Evolutionary conservation across 1,140 invertebrate species (phyloP), one percentile per base, ranked within the genome.

Genomic region (Neomicropteryx cornuta): DNA sequence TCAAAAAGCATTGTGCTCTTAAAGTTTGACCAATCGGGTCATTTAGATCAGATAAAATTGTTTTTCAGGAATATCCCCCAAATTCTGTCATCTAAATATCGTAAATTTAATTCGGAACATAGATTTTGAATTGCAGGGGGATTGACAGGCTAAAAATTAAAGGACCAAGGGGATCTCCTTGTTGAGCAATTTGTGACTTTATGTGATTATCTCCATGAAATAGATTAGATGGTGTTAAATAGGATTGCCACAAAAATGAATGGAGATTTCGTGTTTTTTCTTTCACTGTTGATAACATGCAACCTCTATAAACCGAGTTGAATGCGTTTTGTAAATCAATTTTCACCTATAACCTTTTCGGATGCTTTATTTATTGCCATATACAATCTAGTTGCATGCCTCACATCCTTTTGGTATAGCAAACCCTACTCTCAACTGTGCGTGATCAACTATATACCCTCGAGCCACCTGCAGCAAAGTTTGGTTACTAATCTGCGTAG

Each of bases 41-140:
- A n/a, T n/a, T n/a, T n/a, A n/a, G n/a, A n/a, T n/a, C n/a, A n/a
- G n/a, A n/a, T n/a, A n/a, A n/a, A n/a, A n/a, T n/a, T n/a, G n/a
- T n/a, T n/a, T n/a, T n/a, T n/a, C n/a, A n/a, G n/a, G n/a, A n/a
- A n/a, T n/a, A n/a, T n/a, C n/a, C n/a, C n/a, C n/a, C n/a, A n/a
- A n/a, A 17, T 32, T 11, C 39, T 28, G 27, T 41, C 39, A 36
- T 36, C 39, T 5, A 41, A 20, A 20, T 41, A 41, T 34, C 38
- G 27, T 11, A 40, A 10, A 41, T 41, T 41, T 18, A 41, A 17
- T 18, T 24, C 33, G 3, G 33, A 30, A 8, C 36, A 13, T 5
- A 41, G 10, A 4, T 4, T 8, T 4, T 18, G 18, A 8, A 41
- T 24, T 11, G 23, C 16, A 22, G 35, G 16, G 31, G 39, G 11